phyloP scores from a whole-genome alignment of 2,888 invertebrate species.

The Timandra comae region DNA sequence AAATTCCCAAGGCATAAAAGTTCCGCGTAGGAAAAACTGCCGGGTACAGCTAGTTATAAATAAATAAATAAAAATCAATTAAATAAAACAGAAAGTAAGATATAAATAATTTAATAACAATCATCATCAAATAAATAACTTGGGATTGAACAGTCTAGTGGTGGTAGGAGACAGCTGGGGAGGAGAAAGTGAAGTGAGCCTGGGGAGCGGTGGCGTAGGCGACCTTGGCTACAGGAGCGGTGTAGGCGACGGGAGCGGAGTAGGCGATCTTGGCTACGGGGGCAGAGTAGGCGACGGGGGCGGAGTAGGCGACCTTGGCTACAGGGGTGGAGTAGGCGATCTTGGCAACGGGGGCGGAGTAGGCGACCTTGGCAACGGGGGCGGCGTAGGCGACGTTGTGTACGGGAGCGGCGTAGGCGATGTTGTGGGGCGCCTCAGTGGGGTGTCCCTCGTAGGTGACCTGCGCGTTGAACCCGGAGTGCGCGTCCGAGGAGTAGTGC shows the following conservation, averaged over 20 bases:
- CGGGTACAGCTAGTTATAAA: too few species aligned
- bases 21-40: too few species aligned
- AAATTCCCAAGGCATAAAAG: too few species aligned
- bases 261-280: conserved; percentile 20
- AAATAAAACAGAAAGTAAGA: too few species aligned
- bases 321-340: conserved; percentile 33
- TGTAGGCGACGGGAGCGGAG: conserved; percentile 27
- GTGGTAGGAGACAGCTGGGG: conserved; percentile 57
- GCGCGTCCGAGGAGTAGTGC: conserved; percentile 61
- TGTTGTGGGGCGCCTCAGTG: conserved; percentile 29
- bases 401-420: conserved; percentile 31
- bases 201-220: conserved; percentile 32
- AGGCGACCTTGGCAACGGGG: conserved; percentile 31
- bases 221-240: conserved; percentile 26
- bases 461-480: conserved; percentile 62
- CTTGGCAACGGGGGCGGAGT: conserved; percentile 34
- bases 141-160: too few species aligned
- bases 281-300: conserved; percentile 32
- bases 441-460: conserved; percentile 64
- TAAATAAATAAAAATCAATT: too few species aligned
- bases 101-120: too few species aligned
- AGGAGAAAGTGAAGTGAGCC: conserved; percentile 51
- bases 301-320: conserved; percentile 34
- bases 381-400: conserved; percentile 21
- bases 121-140: too few species aligned